Evolutionary conservation across 1,140 invertebrate species (phyloP).

Genomic region (Orchesella cincta): DNA sequence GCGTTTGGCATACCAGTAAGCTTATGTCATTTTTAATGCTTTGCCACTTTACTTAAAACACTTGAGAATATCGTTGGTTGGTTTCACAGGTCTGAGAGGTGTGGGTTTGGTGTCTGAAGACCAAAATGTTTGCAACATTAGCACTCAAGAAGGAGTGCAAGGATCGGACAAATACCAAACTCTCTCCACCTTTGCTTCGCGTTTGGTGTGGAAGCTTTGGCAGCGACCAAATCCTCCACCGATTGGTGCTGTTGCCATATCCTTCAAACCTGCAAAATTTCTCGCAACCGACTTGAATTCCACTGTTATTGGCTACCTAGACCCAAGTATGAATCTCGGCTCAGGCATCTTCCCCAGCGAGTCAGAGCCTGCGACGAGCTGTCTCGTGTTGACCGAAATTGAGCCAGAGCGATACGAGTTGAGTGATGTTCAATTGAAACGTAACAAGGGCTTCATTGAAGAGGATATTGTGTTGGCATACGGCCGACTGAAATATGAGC

Average conservation of each 20-base stretch:
- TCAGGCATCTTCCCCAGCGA: conserved; percentile 37
- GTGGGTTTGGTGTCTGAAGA: conserved; percentile 41
- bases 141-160: conserved; percentile 32
- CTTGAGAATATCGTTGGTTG: background rate
- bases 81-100: conserved; percentile 35
- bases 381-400: conserved; percentile 45
- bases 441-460: conserved; percentile 44
- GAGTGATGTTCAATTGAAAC: conserved; percentile 44
- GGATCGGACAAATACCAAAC: conserved; percentile 42
- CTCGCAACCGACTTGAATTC: conserved; percentile 37
- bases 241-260: conserved; percentile 41
- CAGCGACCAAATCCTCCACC: conserved; percentile 43
- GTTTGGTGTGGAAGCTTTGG: conserved; percentile 44
- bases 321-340: conserved; percentile 36
- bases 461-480: conserved; percentile 43
- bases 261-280: conserved; percentile 41
- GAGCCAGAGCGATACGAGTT: conserved; percentile 47
- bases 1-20: conserved; percentile 42
- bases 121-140: conserved; percentile 35
- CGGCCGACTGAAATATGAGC: conserved; percentile 39
- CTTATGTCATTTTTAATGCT: background rate
- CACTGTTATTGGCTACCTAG: conserved; percentile 43
- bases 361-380: conserved; percentile 21
- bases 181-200: conserved; percentile 37
- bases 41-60: background rate